Conservation (phyloP, 1,140 invertebrate species). For the Globodera rostochiensis region DNA sequence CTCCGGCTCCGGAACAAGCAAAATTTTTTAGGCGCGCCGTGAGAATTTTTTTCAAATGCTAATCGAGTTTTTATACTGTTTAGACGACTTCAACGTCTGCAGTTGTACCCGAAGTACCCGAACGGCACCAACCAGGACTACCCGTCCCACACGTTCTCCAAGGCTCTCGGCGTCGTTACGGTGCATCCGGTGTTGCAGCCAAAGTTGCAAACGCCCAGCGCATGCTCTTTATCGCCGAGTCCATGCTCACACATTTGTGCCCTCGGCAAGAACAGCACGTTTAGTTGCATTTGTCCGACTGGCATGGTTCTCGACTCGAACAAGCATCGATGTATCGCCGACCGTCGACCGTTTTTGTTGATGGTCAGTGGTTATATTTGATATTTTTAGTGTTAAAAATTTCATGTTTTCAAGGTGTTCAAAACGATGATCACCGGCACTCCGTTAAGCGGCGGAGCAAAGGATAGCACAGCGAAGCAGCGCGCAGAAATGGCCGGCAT, state of each 20-base stretch:
- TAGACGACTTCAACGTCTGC: constrained; percentile 63
- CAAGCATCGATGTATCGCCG: constrained; percentile 62
- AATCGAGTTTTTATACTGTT: no score
- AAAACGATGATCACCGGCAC: constrained; percentile 71
- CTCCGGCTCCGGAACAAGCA: no score
- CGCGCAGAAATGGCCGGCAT: constrained; percentile 55
- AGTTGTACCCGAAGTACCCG: constrained; percentile 63
- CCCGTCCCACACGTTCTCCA: constrained; percentile 83
- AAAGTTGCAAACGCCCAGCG: constrained; percentile 49
- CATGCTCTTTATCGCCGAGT: constrained; percentile 80
- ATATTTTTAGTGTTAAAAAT: background rate
- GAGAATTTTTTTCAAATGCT: no score
- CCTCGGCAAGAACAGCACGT: constrained; percentile 69
- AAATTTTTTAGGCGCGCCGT: no score
- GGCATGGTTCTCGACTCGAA: constrained; percentile 75
- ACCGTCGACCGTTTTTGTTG: constrained; percentile 78
- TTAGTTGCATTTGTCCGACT: constrained; percentile 85
- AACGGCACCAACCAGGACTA: constrained; percentile 62
- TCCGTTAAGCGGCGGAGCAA: constrained; percentile 46
- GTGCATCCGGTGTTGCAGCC: constrained; percentile 91
- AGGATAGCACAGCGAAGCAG: constrained; percentile 8
- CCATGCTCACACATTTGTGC: constrained; percentile 88
- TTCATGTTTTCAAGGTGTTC: constrained; percentile 66
- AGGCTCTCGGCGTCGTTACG: constrained; percentile 89
- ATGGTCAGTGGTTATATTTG: constrained; percentile 70